These are phyloP conservation scores for Xestia rhomboidea DNA, from an alignment of 2,888 invertebrate species.

Conservation along the genomic window DNA sequence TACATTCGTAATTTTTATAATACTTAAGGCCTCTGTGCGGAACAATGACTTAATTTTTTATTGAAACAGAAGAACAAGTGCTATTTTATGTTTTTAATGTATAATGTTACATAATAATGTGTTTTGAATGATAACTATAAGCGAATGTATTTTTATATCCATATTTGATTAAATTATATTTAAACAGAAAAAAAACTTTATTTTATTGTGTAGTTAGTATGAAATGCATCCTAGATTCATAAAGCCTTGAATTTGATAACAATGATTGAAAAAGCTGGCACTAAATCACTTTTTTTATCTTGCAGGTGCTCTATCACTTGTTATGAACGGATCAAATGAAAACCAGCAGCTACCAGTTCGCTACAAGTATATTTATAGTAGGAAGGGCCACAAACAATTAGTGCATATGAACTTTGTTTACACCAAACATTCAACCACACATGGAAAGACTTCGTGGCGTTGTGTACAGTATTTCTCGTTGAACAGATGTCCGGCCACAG, in stretches of 20 bases:
- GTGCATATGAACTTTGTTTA: slow-evolving; percentile 90
- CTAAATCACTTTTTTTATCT: slow-evolving; percentile 36
- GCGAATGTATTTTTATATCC: slow-evolving; percentile 81
- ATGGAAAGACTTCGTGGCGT: slow-evolving; percentile 89
- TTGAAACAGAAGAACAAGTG: slow-evolving; percentile 58
- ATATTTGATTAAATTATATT: slow-evolving; percentile 75
- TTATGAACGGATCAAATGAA: slow-evolving; percentile 84
- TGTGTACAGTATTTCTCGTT: slow-evolving; percentile 89
- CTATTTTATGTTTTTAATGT: slow-evolving; percentile 70
- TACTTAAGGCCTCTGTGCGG: slow-evolving; percentile 54
- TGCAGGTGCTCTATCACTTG: slow-evolving; percentile 88
- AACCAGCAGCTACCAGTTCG: slow-evolving; percentile 82
- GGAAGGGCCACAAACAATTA: slow-evolving; percentile 89
- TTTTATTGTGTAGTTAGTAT: slow-evolving; percentile 31
- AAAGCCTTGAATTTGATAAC: background rate
- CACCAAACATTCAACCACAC: slow-evolving; percentile 89
- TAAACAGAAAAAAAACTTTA: slow-evolving; percentile 48
- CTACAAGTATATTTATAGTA: slow-evolving; percentile 89
- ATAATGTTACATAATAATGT: slow-evolving; percentile 74
- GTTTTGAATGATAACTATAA: slow-evolving; percentile 72
- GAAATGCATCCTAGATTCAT: background rate
- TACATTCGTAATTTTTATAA: slow-evolving; percentile 65
- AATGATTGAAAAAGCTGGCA: background rate
- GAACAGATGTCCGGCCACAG: slow-evolving; percentile 89
- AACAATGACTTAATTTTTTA: slow-evolving; percentile 55